Evolutionary conservation across 2,113 vertebrate genomes (phyloP).

Genomic region (Notechis scutatus): DNA sequence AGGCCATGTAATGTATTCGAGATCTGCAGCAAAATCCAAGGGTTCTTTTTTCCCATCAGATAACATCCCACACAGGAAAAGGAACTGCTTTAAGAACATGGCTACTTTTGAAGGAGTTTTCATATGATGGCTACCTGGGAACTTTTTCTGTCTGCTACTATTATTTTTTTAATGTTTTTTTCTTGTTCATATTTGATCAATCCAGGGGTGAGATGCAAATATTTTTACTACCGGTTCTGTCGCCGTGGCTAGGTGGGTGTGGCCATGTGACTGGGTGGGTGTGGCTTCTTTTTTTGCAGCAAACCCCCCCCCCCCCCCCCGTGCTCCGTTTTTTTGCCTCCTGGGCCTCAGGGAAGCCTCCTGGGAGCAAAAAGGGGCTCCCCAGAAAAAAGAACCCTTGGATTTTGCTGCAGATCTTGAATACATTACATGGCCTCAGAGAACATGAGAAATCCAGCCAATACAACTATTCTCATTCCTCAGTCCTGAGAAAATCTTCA

Average conservation of each 20-base stretch:
- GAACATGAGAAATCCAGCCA: background rate
- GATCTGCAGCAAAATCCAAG: background rate
- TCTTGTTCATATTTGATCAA: background rate
- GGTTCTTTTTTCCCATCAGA: background rate
- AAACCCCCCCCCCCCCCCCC: no score
- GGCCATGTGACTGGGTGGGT: no score
- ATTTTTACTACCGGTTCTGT: no score
- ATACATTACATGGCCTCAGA: background rate
- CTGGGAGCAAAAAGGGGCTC: no score
- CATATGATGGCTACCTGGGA: background rate
- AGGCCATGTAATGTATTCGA: background rate
- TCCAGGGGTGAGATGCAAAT: no score
- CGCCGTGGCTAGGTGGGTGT: no score
- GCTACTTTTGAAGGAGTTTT: background rate
- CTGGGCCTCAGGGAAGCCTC: no score
- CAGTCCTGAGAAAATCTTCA: background rate
- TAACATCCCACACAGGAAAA: background rate
- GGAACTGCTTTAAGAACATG: background rate
- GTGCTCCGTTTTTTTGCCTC: no score
- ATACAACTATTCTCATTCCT: background rate
- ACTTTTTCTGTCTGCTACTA: background rate
- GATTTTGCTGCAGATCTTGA: background rate
- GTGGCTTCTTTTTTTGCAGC: no score
- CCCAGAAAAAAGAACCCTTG: background rate
- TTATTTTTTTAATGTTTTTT: background rate